A percentile compares a stretch with the other conserved stretches of the same genome.
These are phyloP conservation scores for Agonum fuliginosum DNA, from an alignment of 2,888 invertebrate genomes.

Conservation along the genomic window DNA sequence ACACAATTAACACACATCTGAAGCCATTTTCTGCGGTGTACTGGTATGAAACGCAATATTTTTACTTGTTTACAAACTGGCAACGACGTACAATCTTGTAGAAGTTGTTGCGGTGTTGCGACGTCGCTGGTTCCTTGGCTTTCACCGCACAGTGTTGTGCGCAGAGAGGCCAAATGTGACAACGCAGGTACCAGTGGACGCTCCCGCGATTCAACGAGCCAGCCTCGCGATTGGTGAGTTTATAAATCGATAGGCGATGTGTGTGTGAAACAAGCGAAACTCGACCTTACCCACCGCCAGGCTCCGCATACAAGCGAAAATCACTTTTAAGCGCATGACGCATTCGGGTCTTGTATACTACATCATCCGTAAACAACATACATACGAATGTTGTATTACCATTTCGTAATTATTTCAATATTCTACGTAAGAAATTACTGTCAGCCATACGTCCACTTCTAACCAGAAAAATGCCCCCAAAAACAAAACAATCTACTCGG, in stretches of 20 bases:
- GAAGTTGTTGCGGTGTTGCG: constrained; percentile 41
- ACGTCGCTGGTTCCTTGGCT: constrained; percentile 44
- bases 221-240: constrained; percentile 78
- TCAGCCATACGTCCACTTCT: neutral
- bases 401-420: constrained; percentile 59
- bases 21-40: constrained; percentile 57
- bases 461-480: neutral
- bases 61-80: constrained; percentile 60
- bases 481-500: neutral
- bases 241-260: constrained; percentile 78
- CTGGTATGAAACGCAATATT: constrained; percentile 59
- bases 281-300: constrained; percentile 48
- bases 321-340: constrained; percentile 23
- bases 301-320: constrained; percentile 49
- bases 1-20: constrained; percentile 26
- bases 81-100: constrained; percentile 56
- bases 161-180: constrained; percentile 56
- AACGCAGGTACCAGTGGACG: constrained; percentile 66
- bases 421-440: constrained; percentile 40
- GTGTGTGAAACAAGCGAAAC: constrained; percentile 46
- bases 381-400: constrained; percentile 57
- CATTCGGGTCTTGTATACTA: constrained; percentile 56
- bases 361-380: constrained; percentile 60
- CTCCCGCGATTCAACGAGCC: constrained; percentile 72
- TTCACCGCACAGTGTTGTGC: constrained; percentile 54